These are phyloP conservation scores for Lycaon pictus DNA, from an alignment of 2,113 vertebrate genomes.

Conservation along the genomic window DNA sequence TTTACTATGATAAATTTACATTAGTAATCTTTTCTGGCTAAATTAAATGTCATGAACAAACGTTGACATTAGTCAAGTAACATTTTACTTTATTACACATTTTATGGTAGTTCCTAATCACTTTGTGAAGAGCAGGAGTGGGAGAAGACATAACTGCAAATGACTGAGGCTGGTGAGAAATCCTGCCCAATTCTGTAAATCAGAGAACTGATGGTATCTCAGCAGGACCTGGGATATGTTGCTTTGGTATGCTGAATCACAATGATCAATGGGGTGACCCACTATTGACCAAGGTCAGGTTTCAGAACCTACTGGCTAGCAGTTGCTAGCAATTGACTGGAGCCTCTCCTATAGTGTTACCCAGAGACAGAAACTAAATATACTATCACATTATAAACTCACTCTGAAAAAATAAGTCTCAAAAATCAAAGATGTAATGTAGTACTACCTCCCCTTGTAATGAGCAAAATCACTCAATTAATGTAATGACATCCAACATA, in stretches of 20 bases:
- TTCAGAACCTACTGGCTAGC: neutral
- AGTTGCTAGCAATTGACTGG: neutral
- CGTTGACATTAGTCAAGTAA: neutral
- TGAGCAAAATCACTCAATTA: neutral
- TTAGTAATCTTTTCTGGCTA: neutral
- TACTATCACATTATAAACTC: neutral
- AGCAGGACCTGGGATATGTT: neutral
- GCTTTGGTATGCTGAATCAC: neutral
- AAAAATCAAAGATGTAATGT: neutral
- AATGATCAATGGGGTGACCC: neutral
- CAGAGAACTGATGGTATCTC: neutral
- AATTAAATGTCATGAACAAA: conserved; percentile 20
- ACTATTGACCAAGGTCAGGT: neutral
- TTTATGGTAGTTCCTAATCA: neutral
- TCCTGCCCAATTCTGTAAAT: neutral
- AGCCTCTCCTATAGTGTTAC: neutral
- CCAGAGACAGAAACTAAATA: neutral
- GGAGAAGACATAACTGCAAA: neutral
- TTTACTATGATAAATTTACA: neutral
- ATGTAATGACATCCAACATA: neutral
- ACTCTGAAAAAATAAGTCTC: neutral
- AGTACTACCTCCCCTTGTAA: neutral
- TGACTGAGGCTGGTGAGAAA: neutral
- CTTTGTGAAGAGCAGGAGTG: neutral
- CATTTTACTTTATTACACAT: neutral